Conservation (phyloP, 64 coral and sea anemone genomes). For the Trachythela sp. region DNA sequence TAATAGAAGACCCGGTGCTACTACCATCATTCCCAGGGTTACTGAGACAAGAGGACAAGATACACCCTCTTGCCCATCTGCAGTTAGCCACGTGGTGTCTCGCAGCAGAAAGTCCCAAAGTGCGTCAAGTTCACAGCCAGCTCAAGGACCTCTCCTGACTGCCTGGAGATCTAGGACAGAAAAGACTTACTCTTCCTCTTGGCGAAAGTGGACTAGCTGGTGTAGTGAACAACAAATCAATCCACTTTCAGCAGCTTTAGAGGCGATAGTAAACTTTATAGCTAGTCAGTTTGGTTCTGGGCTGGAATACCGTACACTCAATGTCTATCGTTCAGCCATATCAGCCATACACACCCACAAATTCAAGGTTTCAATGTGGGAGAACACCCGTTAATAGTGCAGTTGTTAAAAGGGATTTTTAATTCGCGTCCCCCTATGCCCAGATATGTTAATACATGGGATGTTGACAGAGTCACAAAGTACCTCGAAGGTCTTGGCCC, state of each 20-base stretch:
- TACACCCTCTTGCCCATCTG: constrained; percentile 45
- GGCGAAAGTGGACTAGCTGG: constrained; percentile 40
- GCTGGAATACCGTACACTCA: constrained; percentile 40
- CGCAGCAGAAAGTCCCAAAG: constrained; percentile 4
- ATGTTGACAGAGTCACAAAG: neutral
- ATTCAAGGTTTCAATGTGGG: constrained; percentile 33
- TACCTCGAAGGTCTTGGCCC: constrained; percentile 7
- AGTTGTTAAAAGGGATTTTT: constrained; percentile 43
- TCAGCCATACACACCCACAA: constrained; percentile 45
- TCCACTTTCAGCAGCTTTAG: constrained; percentile 33
- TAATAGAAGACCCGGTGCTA: constrained; percentile 10
- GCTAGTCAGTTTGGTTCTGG: constrained; percentile 10
- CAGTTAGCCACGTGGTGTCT: constrained; percentile 45
- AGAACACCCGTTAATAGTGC: constrained; percentile 48
- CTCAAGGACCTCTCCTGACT: constrained; percentile 33
- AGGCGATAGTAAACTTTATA: neutral
- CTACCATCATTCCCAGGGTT: constrained; percentile 38
- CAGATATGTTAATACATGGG: constrained; percentile 1
- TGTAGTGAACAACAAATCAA: constrained; percentile 14
- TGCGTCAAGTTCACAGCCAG: constrained; percentile 31
- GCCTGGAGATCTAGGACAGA: constrained; percentile 29
- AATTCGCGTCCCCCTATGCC: constrained; percentile 48
- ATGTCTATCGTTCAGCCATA: constrained; percentile 58
- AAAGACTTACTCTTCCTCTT: constrained; percentile 15
- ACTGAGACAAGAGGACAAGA: constrained; percentile 4